Evolutionary conservation across 2,797 vertebrate species (phyloP), one percentile per base, ranked within the genome.

Genomic region (Cuculus canorus): DNA sequence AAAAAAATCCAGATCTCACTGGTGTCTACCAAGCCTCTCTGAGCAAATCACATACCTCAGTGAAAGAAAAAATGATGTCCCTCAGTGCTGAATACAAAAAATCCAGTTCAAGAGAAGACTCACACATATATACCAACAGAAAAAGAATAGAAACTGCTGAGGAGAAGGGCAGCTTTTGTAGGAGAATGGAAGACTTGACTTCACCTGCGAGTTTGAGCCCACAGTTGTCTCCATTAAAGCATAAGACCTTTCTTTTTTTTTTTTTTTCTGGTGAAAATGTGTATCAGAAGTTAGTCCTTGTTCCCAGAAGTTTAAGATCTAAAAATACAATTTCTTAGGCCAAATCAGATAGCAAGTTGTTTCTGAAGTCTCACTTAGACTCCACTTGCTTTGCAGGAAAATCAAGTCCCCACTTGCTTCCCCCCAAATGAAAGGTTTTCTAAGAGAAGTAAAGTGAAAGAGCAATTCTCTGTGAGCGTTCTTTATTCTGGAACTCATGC

Each of bases 321-420:
- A 95, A 96, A 94, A 96, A 96, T 93, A 96, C 83, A 75, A 83
- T 95, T 77, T 81, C 82, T 94, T 89, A 92, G 76, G 61, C 69
- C 86, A 95, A 93, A 91, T 94, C 90, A 65, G 48, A 76, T 75
- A 85, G 33, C 60, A 83, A 68, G 84, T 78, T 80, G 7, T 57
- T 90, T 97, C 82, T 95, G 89, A 94, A 96, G 91, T 85, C 50
- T 89, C 68, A 86, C 92, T 95, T 90, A 43, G 65, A 95, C 85
- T 96, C 15, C 32, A 68, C 72, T 88, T 89, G 87, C 92, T 89
- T 75, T 95, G 30, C 61, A 83, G 68, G 27, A 89, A 85, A 93
- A 88, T 91, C 68, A 5, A 88, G 69, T 92, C 24, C 65, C n/a
- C 25, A 78, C 76, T 85, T 93, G 68, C 79, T 86, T 89, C 76